Base-by-base conservation (phyloP, 2,797 vertebrate genomes). In the Babyrousa celebensis region DNA sequence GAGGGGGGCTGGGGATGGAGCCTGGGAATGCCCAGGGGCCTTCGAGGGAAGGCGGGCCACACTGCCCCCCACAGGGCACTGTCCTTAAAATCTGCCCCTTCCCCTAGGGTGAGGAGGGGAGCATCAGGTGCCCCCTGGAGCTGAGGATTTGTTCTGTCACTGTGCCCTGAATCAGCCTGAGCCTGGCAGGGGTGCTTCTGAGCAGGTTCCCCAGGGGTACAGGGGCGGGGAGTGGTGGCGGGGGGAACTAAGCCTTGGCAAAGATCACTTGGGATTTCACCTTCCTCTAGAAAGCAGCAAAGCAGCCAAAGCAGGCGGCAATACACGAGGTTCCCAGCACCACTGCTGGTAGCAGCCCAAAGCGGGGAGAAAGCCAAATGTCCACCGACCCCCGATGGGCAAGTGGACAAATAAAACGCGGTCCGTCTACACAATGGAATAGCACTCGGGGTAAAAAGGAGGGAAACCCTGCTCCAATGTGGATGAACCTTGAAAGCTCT, bases 391-490 rank as follows among this genome's bases (percentile, higher is more conserved):
- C 3, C 8, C 65, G 0, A 18, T 2, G 65, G 52, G 2, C n/a
- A 56, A 4, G 1, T 1, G 83, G 14, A 27, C 16, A 17, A 32
- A 12, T 17, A 18, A 56, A 2, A 1, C 1, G 0, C 0, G 52
- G 52, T 23, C 48, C 27, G 5, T n/a, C 20, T 0, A 0, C 6
- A 0, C 17, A 4, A 3, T 0, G 29, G 14, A 43, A 0, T n/a
- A 18, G 4, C 8, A n/a, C 20, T n/a, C 12, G 6, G 77, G 5
- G 6, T 60, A 16, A 25, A n/a, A 32, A 87, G 36, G 68, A 32
- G 8, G 0, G 14, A 10, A 8, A 12, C 4, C 0, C 5, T 1
- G 21, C 21, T 48, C 7, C 0, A 12, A 9, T 0, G 8, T 1
- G 36, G 43, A 17, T 12, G 56, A 2, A 12, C 14, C 18, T 32